Base-by-base conservation (phyloP, 2,113 vertebrate genomes). In the Stegostoma tigrinum region DNA sequence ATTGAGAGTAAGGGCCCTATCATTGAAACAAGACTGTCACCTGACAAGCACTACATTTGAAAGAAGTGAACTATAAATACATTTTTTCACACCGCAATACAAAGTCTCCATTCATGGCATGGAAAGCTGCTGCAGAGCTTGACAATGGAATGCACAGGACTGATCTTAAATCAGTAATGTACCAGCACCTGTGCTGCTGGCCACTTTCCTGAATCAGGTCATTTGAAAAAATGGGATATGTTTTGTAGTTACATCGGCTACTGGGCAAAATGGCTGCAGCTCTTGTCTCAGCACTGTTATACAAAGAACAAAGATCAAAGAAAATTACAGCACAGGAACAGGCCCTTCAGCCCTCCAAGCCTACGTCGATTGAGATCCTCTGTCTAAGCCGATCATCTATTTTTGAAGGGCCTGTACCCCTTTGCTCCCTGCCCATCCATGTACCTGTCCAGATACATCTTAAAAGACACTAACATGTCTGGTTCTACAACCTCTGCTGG, bases 41-140 rank as follows among this genome's bases (percentile, higher is more conserved):
- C n/a, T 93, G 89, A 93, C 89, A 93, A 93, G 34, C n/a, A 67
- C 55, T 87, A 48, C 24, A 87, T 38, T 93, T 93, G 89, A 93
- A 90, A 93, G 5, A 93, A 67, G 61, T 34, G 89, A n/a, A 93
- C 55, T n/a, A 42, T 12, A 61, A 38, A 64, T 64, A 55, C 87
- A 90, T 64, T 34, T n/a, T 93, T 93, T 38, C 89, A 23, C 61
- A n/a, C 34, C 61, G 34, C 38, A 61, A 30, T 66, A 17, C 34
- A 45, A 6, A 24, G 61, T 67, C 19, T 42, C 21, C 38, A 17
- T 64, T 64, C 55, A 61, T 8, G 12, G 30, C 48, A 38, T 93
- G 61, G 61, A 38, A 83, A 93, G 38, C 2, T 67, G 34, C 61
- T 66, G 61, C 38, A 38, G 19, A 66, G 5, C 55, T 91, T 34